These are phyloP conservation scores for Chiridota heheva DNA, from an alignment of 35 echinoderm and acorn worm genomes.

Conservation along the genomic window DNA sequence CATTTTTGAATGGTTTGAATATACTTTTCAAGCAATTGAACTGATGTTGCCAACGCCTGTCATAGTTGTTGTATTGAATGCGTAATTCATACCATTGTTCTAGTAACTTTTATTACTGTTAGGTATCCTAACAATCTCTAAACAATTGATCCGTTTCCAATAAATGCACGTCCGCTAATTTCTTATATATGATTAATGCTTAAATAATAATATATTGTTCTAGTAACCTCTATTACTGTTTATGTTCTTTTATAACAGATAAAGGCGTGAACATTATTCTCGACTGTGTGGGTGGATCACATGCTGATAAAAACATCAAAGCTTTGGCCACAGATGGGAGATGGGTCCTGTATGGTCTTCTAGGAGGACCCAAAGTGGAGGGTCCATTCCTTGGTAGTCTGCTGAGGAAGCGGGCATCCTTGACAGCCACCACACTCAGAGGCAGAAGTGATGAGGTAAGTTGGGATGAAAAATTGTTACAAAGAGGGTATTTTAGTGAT, in stretches of 20 bases:
- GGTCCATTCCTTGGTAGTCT: constrained; percentile 57
- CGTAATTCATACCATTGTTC: too few species aligned
- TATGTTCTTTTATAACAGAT: constrained; percentile 31
- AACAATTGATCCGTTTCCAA: too few species aligned
- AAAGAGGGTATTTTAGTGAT: neutral
- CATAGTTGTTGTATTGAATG: too few species aligned
- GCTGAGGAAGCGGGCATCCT: constrained; percentile 64
- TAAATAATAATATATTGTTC: too few species aligned
- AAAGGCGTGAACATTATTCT: constrained; percentile 91
- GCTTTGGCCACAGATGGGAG: constrained; percentile 71
- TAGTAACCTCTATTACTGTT: too few species aligned
- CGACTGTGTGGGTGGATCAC: constrained; percentile 82
- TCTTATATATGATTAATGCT: too few species aligned
- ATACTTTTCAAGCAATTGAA: too few species aligned
- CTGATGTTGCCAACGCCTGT: too few species aligned
- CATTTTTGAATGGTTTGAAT: too few species aligned
- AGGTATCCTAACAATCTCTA: too few species aligned
- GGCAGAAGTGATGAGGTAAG: constrained; percentile 70
- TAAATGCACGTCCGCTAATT: too few species aligned
- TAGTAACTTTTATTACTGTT: too few species aligned
- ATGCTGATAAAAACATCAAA: constrained; percentile 69
- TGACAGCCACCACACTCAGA: constrained; percentile 67
- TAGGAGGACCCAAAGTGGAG: constrained; percentile 73
- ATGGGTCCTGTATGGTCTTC: constrained; percentile 86
- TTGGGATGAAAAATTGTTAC: neutral